Percentiles rank a stretch among this genome's conserved stretches.
Conservation (phyloP, 2,888 invertebrate species). For the Andrena praecox region DNA sequence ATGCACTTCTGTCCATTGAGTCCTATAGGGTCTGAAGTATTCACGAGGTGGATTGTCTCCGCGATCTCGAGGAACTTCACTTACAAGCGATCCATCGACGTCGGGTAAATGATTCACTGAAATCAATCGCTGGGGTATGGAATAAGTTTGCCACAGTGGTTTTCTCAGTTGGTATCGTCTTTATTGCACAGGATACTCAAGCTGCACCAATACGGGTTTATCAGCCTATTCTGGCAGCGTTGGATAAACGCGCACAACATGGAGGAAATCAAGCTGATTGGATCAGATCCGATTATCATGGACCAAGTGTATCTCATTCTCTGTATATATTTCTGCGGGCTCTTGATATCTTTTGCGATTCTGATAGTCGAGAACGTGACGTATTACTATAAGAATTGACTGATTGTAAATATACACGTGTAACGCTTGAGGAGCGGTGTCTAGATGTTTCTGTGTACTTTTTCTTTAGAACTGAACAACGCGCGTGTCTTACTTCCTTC, state of each 20-base stretch:
- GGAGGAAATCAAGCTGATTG: fast-evolving
- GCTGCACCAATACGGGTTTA: constrained; percentile 64
- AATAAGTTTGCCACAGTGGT: too few relatives aligned
- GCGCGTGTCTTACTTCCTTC: not conserved
- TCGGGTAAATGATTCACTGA: constrained; percentile 62
- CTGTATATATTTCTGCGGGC: constrained; percentile 51
- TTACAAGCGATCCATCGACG: constrained; percentile 67
- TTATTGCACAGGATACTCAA: constrained; percentile 37
- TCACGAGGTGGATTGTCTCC: constrained; percentile 47
- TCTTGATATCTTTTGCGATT: constrained; percentile 30
- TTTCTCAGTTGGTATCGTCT: not conserved
- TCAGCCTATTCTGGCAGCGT: constrained; percentile 24
- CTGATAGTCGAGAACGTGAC: constrained; percentile 42
- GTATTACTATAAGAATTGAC: constrained; percentile 15
- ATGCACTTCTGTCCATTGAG: constrained; percentile 51
- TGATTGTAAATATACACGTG: not conserved
- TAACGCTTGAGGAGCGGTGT: not conserved
- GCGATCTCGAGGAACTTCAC: constrained; percentile 66
- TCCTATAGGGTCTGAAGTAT: constrained; percentile 34
- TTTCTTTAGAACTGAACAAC: not conserved
- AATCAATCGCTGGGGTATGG: too few relatives aligned
- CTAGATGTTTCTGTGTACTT: not conserved
- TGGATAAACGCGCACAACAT: constrained; percentile 44
- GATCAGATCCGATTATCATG: constrained; percentile 46
- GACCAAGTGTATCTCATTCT: constrained; percentile 60